These are phyloP conservation scores for Pygoscelis antarcticus DNA, from an alignment of 2,113 vertebrate species.

Conservation along the genomic window DNA sequence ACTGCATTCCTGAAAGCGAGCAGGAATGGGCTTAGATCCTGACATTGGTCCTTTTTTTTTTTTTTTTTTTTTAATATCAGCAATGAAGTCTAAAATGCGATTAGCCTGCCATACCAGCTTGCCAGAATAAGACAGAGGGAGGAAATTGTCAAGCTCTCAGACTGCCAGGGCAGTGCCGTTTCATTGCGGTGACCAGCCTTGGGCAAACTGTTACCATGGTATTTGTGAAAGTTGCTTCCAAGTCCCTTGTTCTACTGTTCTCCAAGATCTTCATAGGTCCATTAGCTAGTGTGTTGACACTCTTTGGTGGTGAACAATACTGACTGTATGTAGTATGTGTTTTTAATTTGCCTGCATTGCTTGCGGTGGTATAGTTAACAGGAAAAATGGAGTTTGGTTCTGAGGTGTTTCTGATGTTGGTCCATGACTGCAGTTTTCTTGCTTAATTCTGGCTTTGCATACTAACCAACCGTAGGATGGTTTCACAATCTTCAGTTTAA, in stretches of 20 bases:
- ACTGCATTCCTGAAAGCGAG: background rate
- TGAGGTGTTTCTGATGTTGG: background rate
- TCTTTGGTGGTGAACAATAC: fast-evolving
- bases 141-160: too few species aligned
- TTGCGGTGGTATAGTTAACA: fast-evolving
- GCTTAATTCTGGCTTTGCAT: background rate
- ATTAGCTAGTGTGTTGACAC: fast-evolving
- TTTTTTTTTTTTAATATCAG: background rate
- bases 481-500: background rate
- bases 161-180: background rate
- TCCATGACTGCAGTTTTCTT: background rate
- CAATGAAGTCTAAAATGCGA: background rate
- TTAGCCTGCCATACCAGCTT: background rate
- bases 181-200: background rate
- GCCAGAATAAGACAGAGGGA: background rate
- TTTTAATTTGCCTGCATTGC: background rate
- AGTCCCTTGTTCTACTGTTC: background rate
- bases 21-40: background rate
- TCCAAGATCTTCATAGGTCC: background rate
- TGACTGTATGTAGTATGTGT: fast-evolving
- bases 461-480: too few species aligned
- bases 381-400: background rate
- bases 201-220: fast-evolving
- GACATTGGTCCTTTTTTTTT: too few species aligned
- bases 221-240: background rate